phyloP scores from a whole-genome alignment of 2,888 invertebrate species.

The Sarcophaga rosellei region DNA sequence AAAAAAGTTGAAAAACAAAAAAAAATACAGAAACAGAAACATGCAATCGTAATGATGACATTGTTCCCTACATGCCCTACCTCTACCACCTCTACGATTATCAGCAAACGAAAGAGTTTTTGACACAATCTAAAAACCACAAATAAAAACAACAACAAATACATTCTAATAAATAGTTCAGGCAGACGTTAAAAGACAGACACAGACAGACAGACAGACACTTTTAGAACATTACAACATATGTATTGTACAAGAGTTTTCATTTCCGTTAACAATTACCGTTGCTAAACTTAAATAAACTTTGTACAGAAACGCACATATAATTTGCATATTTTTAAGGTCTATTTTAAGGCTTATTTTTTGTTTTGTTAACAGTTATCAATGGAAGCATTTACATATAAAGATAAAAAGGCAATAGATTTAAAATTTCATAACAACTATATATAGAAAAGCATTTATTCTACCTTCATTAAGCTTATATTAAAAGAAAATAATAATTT shows the following conservation, averaged over 20 bases:
- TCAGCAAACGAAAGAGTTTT: neutral
- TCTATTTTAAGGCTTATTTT: neutral
- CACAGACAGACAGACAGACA: no score
- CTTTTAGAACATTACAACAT: slow-evolving; percentile 26
- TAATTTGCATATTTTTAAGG: slow-evolving; percentile 46
- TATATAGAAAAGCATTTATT: no score
- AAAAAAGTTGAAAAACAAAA: slow-evolving; percentile 12
- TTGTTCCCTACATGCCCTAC: slow-evolving; percentile 19
- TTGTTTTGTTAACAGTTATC: no score
- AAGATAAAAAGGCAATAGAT: no score
- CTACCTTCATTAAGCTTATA: no score
- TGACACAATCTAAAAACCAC: slow-evolving; percentile 44
- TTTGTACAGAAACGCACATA: neutral
- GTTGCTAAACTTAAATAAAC: slow-evolving; percentile 36
- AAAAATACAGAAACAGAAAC: slow-evolving; percentile 19
- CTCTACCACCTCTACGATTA: neutral
- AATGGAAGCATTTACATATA: no score
- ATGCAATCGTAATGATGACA: slow-evolving; percentile 61
- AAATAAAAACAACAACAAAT: slow-evolving; percentile 1
- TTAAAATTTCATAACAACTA: no score
- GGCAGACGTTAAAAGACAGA: slow-evolving; percentile 29
- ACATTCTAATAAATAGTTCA: slow-evolving; percentile 31
- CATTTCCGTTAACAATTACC: slow-evolving; percentile 63
- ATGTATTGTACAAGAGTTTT: slow-evolving; percentile 53
- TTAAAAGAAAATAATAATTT: no score